Base-by-base conservation (phyloP, 2,797 vertebrate genomes). In the Argya squamiceps region DNA sequence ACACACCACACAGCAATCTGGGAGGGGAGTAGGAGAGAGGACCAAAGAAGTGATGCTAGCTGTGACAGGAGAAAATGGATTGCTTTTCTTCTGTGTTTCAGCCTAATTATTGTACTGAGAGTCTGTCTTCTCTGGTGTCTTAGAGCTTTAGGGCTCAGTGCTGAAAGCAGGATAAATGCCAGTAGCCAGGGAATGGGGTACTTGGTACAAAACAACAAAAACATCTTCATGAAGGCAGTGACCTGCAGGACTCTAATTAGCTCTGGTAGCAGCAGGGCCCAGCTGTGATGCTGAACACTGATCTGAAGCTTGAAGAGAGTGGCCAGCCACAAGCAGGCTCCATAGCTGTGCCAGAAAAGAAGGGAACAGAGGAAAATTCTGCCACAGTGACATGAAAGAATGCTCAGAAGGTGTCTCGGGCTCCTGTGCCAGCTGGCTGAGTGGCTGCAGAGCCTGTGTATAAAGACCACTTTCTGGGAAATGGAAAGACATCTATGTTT, bases 191-290 rank as follows among this genome's bases (percentile, higher is more conserved):
- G 49, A 77, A 89, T 26, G 44, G 67, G 37, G n/a, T 82, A 60
- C 24, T 80, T 43, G 17, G 60, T 80, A 84, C 47, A 87, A 53
- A 89, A 92, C 84, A 93, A 92, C 93, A 93, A 89, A 96, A 88
- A 89, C 55, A 77, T 76, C 75, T 64, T 83, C 84, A 41, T 84
- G 93, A 93, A 90, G 78, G 59, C 95, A 69, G 70, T 49, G 90
- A 95, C 89, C 93, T 93, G 73, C 93, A 91, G 56, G 84, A 90
- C 86, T 86, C 75, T 96, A 89, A 96, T 96, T 96, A 97, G 79
- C 70, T 91, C 53, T 95, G 88, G 82, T 96, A 94, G 83, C 83
- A 84, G 95, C 88, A 94, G 79, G 69, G 73, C 92, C 73, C 94
- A 92, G 91, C 93, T 96, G 94, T 94, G 95, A 78, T 60, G 80